Evolutionary conservation across 2,113 vertebrate species (phyloP).

Genomic region (Ctenomys sociabilis): DNA sequence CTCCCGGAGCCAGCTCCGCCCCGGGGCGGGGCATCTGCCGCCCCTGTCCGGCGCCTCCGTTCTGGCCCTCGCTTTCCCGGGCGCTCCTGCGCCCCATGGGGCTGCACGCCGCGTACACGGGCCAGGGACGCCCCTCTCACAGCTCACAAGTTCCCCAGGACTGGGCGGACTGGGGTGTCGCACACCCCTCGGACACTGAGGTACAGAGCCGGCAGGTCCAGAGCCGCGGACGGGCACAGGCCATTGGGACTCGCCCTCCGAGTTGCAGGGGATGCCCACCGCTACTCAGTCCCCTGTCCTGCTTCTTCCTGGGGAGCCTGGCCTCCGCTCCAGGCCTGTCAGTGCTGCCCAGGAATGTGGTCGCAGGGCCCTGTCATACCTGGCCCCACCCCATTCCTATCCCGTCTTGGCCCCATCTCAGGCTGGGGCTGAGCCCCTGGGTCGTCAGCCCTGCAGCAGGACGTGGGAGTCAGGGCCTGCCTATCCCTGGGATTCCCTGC

Average conservation of each 20-base stretch:
- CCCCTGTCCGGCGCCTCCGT: not conserved
- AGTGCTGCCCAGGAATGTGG: not conserved
- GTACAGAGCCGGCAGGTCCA: too few relatives aligned
- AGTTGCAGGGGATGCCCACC: not conserved
- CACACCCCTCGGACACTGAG: fast-evolving
- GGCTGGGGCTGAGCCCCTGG: not conserved
- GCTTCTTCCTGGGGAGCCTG: not conserved
- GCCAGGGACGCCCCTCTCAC: not conserved
- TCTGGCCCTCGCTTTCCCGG: fast-evolving
- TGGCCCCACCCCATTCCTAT: not conserved
- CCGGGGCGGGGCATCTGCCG: not conserved
- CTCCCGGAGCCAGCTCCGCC: constrained; percentile 54
- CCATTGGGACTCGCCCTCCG: not conserved
- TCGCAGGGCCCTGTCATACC: not conserved
- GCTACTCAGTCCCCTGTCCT: too few relatives aligned
- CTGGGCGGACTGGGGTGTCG: not conserved
- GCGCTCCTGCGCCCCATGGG: too few relatives aligned
- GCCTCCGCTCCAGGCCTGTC: not conserved
- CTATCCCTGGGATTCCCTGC: not conserved
- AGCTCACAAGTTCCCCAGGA: not conserved
- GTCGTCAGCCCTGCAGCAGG: not conserved
- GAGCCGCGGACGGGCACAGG: too few relatives aligned
- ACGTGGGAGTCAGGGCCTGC: not conserved
- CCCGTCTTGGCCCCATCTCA: not conserved
- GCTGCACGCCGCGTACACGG: fast-evolving